Conservation (phyloP, 1,140 invertebrate species). For the Drosophila sulfurigaster region DNA sequence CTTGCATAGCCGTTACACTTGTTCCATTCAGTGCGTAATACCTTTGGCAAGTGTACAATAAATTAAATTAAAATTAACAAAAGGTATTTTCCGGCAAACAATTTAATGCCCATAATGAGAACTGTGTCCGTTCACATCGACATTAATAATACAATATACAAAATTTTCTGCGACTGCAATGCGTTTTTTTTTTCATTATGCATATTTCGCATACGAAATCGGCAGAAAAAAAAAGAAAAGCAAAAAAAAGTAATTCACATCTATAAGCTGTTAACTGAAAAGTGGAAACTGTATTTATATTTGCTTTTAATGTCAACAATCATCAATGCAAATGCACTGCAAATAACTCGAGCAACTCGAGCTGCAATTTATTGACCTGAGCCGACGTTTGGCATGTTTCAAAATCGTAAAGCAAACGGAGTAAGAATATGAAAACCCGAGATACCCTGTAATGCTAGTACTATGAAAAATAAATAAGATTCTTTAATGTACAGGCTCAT, state of each 20-base stretch:
- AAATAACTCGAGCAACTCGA: conserved; percentile 52
- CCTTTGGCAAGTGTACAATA: conserved; percentile 39
- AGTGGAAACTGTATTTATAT: conserved; percentile 67
- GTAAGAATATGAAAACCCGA: background rate
- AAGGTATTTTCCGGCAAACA: conserved; percentile 67
- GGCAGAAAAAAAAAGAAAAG: background rate
- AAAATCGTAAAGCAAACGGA: conserved; percentile 47
- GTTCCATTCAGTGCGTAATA: background rate
- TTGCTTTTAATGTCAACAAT: conserved; percentile 79
- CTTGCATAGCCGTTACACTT: background rate
- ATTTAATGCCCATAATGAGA: conserved; percentile 73
- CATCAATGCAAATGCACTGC: conserved; percentile 74
- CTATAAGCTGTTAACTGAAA: conserved; percentile 44
- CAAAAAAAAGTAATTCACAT: conserved; percentile 31
- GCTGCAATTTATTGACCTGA: conserved; percentile 47
- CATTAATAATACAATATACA: conserved; percentile 68
- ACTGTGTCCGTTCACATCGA: conserved; percentile 42
- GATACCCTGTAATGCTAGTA: background rate
- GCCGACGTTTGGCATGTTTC: conserved; percentile 15
- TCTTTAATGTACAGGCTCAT: too few species aligned
- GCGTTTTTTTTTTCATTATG: conserved; percentile 45
- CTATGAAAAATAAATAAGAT: too few species aligned
- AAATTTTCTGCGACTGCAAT: conserved; percentile 48
- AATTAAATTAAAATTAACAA: conserved; percentile 78
- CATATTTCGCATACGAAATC: conserved; percentile 27